Evolutionary conservation across 1,140 invertebrate species (phyloP).

Genomic region (Lepidurus couesii): DNA sequence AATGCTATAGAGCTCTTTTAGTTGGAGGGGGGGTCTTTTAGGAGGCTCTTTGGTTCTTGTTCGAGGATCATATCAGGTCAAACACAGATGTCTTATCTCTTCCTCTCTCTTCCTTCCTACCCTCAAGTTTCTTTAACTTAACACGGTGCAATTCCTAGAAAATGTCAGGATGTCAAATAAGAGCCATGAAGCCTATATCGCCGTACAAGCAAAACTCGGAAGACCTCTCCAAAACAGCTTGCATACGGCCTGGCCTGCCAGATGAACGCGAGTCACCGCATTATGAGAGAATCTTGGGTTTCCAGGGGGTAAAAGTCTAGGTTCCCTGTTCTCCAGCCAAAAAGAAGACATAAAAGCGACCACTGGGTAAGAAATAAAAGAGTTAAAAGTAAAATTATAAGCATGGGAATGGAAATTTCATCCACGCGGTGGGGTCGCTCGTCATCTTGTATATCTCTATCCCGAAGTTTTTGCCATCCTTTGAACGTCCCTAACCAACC

Average conservation of each 20-base stretch:
- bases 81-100: conserved; percentile 19
- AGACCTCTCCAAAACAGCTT: not conserved
- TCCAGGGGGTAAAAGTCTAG: not conserved
- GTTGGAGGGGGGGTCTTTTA: not conserved
- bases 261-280: not conserved
- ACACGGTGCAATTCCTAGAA: not conserved
- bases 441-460: not conserved
- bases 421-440: not conserved
- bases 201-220: not conserved
- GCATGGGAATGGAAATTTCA: conserved; percentile 18
- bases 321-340: not conserved
- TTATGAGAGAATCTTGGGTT: not conserved
- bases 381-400: not conserved
- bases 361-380: not conserved
- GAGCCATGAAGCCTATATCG: not conserved
- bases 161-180: conserved; percentile 12
- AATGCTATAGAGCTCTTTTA: not conserved
- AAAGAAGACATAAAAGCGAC: not conserved
- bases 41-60: conserved; percentile 2
- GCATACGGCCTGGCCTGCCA: conserved; percentile 20
- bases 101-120: not conserved
- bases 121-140: not conserved
- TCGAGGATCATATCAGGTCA: conserved; percentile 19
- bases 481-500: not conserved
- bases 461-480: not conserved